These are phyloP conservation scores for Heliconius congener DNA, from an alignment of 1,140 invertebrate species.

Conservation along the genomic window DNA sequence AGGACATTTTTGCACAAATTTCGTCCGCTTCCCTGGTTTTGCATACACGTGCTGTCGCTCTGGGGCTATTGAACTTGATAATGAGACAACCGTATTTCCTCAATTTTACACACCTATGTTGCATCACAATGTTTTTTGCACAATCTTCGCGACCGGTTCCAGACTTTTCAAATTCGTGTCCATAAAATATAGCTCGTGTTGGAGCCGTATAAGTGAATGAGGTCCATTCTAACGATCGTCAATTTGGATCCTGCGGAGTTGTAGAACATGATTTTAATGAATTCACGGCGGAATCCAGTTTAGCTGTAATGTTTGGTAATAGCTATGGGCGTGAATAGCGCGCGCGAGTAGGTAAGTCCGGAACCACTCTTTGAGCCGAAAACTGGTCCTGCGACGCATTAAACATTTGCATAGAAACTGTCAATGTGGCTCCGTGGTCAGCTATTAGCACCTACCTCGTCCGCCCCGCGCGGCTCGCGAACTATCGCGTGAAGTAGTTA, in stretches of 20 bases:
- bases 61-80: constrained; percentile 80
- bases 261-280: constrained; percentile 52
- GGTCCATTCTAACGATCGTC: constrained; percentile 44
- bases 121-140: constrained; percentile 68
- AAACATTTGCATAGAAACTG: constrained; percentile 80
- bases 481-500: constrained; percentile 26
- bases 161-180: constrained; percentile 37
- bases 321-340: constrained; percentile 70
- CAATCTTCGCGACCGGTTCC: constrained; percentile 43
- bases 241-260: constrained; percentile 37
- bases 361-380: constrained; percentile 67
- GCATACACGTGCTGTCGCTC: constrained; percentile 78
- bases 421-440: constrained; percentile 66
- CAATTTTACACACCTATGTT: constrained; percentile 67
- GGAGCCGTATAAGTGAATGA: constrained; percentile 39
- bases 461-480: constrained; percentile 43
- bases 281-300: constrained; percentile 66
- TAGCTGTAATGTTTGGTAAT: constrained; percentile 57
- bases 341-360: constrained; percentile 67
- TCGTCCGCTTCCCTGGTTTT: constrained; percentile 61
- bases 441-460: constrained; percentile 69
- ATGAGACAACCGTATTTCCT: constrained; percentile 73
- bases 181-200: constrained; percentile 19
- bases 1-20: constrained; percentile 68
- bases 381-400: constrained; percentile 75